Base-by-base conservation (phyloP, 30 jellyfish, hydroid and myxozoan genomes). In the Morbakka virulenta region DNA sequence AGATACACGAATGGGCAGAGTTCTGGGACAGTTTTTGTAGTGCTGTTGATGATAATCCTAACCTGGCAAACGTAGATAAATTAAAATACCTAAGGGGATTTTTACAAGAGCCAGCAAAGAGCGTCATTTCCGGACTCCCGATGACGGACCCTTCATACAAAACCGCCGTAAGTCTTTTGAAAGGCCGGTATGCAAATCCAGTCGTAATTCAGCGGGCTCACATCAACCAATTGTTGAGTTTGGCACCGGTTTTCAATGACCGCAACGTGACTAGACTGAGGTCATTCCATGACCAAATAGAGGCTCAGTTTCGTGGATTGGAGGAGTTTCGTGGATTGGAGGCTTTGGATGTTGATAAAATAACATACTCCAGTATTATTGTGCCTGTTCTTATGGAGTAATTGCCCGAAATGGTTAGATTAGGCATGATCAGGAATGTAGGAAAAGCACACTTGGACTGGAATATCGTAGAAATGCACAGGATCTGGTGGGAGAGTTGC, bases 21-120 rank as follows among this genome's bases (percentile, higher is more conserved):
- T 76, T 76, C 34, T 76, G 87, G 87, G 87, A 76, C 68, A 41
- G 80, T 34, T 76, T 76, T 30, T 35, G 70, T 13, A 76, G 87
- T 76, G 79, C 87, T 29, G 62, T 62, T 62, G 72, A 76, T 30
- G 29, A 76, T 33, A 36, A 75, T 67, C 61, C 35, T 11, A 26
- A 62, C 51, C 27, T 75, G 24, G 79, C 87, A 3, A 48, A 49
- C 57, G 80, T 75, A 22, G 80, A 57, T 51, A 61, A 75, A 62
- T 75, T 75, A 32, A 75, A 75, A 29, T 75, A 75, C 41, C 80
- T 76, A 22, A 50, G 80, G 26, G 64, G 87, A 3, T 62, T 12
- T 29, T 35, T 76, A 70, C 79, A 62, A 29, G 87, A 50, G 80
- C 80, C 87, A 2, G 87, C 87, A 30, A 76, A 69, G 64, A 29